Evolutionary conservation across 2,888 invertebrate genomes (phyloP), one percentile per base, ranked within the genome.

Genomic region (Drosophila koepferae): DNA sequence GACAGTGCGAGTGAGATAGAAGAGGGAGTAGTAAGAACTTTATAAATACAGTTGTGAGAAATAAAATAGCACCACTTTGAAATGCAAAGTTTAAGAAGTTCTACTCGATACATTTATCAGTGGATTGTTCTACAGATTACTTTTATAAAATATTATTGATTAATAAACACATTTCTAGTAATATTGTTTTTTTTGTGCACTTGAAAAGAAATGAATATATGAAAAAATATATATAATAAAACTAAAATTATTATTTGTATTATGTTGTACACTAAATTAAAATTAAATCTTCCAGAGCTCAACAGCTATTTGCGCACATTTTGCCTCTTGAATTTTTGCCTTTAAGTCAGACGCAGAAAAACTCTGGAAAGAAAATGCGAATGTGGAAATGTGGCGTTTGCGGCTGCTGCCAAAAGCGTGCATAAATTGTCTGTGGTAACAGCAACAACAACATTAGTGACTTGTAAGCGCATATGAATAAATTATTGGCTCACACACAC

Each of bases 391-490:
- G 64, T 55, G 63, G 58, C 28, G 40, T 51, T 65, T 63, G 59
- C 48, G 74, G 66, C 72, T 77, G 68, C 40, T 66, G 73, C 40
- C 72, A 87, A 85, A 89, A 89, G 80, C 80, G 84, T 82, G 81
- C 91, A 93, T 93, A 92, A 93, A 93, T 93, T 91, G 92, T 92
- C 90, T 92, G 91, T 83, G 91, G 92, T 90, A 86, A 83, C 51
- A 81, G 62, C 63, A 70, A 55, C 66, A 74, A 18, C 63, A 89
- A 88, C 91, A 91, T 92, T 92, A 90, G 91, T 86, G 90, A 80
- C 90, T 90, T 90, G 92, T 92, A 92, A 92, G 92, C 92, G 91
- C 91, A 92, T 92, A 93, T 92, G 93, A 93, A 92, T 92, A 93
- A 92, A 92, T 92, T 92, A 93, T 92, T 86, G 84, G 49, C 73